Evolutionary conservation across 2,888 invertebrate genomes (phyloP), one percentile per base, ranked within the genome.

Genomic region (Dryocosmus kuriphilus): DNA sequence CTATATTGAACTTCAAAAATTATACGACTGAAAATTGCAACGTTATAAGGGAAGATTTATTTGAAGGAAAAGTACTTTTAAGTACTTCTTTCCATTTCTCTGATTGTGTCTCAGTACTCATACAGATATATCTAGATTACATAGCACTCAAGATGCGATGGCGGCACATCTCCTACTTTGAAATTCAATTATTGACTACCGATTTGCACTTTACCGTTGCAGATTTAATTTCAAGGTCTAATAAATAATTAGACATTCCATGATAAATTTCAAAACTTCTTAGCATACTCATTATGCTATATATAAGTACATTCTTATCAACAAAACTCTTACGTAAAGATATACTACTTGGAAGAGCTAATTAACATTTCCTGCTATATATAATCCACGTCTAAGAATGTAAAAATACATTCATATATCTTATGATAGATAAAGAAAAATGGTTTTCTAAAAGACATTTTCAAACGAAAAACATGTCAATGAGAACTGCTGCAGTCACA

Each of bases 181-280:
- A 71, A 71, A 51, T 71, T 30, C 30, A 46, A 51, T 71, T 71
- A 71, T 71, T 71, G 71, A 71, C 71, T 71, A 24, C 24, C 24
- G 24, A 57, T 24, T 24, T 24, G 24, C 71, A 71, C n/a, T 46
- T 71, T 71, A 71, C 30, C 30, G 71, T 71, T 71, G 51, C 8
- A 46, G 3, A 71, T 71, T 51, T 51, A 51, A 71, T 30, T 71
- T 27, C 71, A 71, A 71, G 71, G 71, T 46, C 51, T 51, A 9
- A 30, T 19, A 30, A 51, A 71, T 71, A 51, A 38, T 22, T 38
- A n/a, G 27, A 51, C 24, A 38, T 38, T 65, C 7, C n/a, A n/a
- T 30, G n/a, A 38, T 35, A 24, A 65, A 65, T 24, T 38, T 65
- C 22, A 38, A 51, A 16, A 51, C 6, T 19, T 51, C 46, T 51